Evolutionary conservation across 2,797 vertebrate genomes (phyloP).

Genomic region (Taenioides sp.): DNA sequence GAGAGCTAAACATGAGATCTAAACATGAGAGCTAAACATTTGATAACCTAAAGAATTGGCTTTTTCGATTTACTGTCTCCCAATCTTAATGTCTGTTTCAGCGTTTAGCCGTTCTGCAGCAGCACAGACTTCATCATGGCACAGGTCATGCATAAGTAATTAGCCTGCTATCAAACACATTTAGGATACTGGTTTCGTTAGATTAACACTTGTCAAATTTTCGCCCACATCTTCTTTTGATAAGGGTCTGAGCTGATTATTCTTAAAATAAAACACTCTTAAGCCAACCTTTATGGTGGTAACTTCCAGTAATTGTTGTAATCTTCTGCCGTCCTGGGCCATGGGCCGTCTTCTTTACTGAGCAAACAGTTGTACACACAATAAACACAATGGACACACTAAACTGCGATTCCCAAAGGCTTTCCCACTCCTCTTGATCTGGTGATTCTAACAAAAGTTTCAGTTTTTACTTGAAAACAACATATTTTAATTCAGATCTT

Average conservation of each 20-base stretch:
- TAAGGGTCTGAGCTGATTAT: constrained; percentile 26
- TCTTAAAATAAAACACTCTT: constrained; percentile 74
- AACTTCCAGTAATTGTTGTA: constrained; percentile 83
- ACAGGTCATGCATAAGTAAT: too few relatives aligned
- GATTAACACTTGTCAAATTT: background rate
- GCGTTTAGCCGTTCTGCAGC: too few relatives aligned
- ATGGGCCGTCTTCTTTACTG: constrained; percentile 52
- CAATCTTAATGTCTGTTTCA: background rate
- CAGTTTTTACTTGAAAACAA: too few relatives aligned
- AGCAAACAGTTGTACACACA: constrained; percentile 31
- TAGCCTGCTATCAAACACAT: too few relatives aligned
- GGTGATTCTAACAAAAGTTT: background rate
- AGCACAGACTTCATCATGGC: too few relatives aligned
- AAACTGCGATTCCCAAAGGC: background rate
- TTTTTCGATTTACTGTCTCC: background rate
- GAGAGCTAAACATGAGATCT: too few relatives aligned
- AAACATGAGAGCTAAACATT: background rate
- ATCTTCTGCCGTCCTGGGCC: constrained; percentile 64
- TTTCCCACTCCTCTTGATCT: background rate
- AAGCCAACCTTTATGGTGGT: constrained; percentile 63
- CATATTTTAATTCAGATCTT: too few relatives aligned
- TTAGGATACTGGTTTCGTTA: too few relatives aligned
- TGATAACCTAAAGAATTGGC: background rate
- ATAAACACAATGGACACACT: too few relatives aligned
- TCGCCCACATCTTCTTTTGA: background rate